Conservation (phyloP, 2,113 vertebrate genomes). For the Heterochromis multidens region DNA sequence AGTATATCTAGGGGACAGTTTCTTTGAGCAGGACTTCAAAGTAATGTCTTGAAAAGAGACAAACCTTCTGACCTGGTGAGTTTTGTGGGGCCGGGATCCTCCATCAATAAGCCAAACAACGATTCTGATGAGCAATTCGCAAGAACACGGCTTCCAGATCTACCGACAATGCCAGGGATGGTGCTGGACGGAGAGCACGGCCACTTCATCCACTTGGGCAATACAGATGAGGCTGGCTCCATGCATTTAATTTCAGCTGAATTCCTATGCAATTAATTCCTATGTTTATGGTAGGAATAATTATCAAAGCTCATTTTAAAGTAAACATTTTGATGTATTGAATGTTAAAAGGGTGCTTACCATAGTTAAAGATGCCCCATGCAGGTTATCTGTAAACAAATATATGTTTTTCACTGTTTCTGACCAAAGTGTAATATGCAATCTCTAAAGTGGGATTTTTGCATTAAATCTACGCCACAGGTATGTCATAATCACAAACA, state of each 20-base stretch:
- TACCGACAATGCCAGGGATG: neutral
- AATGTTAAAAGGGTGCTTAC: neutral
- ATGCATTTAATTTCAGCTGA: too few species aligned
- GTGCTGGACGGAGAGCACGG: too few species aligned
- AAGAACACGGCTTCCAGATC: neutral
- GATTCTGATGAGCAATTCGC: fast-evolving
- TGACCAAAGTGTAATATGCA: neutral
- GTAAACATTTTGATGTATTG: neutral
- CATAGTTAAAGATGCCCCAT: neutral
- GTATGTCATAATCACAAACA: neutral
- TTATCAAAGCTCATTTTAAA: neutral
- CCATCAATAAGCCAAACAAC: neutral
- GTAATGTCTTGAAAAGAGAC: neutral
- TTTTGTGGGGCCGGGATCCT: neutral
- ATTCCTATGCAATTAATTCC: too few species aligned
- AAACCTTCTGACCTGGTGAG: fast-evolving
- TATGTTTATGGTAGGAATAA: neutral
- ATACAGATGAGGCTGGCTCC: too few species aligned
- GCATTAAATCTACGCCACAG: fast-evolving
- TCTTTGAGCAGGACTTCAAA: neutral
- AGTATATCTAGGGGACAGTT: neutral
- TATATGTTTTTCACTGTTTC: neutral
- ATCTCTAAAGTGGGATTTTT: neutral
- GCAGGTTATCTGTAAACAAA: neutral
- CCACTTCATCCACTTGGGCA: too few species aligned